Evolutionary conservation across 2,888 invertebrate genomes (phyloP).

Genomic region (Tiphia femorata): DNA sequence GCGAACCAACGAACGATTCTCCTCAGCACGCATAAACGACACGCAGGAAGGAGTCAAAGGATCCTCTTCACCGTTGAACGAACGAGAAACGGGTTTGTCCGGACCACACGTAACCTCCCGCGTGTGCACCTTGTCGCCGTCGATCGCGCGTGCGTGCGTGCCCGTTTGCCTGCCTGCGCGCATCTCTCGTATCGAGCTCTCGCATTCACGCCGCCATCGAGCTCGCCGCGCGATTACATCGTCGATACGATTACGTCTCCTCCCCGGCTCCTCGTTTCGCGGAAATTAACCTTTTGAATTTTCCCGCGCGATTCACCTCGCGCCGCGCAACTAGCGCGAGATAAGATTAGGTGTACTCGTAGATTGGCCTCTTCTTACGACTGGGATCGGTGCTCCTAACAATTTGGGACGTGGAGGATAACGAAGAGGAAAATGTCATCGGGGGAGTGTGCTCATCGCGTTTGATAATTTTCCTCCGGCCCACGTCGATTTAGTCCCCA

Average conservation of each 20-base stretch:
- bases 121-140: neutral
- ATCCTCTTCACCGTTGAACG: slow-evolving; percentile 13
- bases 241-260: neutral
- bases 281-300: neutral
- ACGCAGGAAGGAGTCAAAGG: slow-evolving; percentile 9
- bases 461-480: slow-evolving; percentile 9
- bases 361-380: too few species aligned
- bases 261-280: neutral
- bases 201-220: too few species aligned
- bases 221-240: slow-evolving; percentile 4
- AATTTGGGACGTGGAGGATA: neutral
- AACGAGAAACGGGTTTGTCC: slow-evolving; percentile 51
- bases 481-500: slow-evolving; percentile 1
- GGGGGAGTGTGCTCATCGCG: slow-evolving; percentile 11
- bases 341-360: neutral
- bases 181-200: neutral
- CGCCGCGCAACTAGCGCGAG: too few species aligned
- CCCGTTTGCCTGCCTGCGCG: neutral
- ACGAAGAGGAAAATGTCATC: slow-evolving; percentile 15
- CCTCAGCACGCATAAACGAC: slow-evolving; percentile 9
- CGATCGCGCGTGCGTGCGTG: neutral
- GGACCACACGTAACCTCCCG: slow-evolving; percentile 42
- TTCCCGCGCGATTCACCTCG: too few species aligned
- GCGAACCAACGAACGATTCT: too few species aligned
- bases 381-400: too few species aligned